Evolutionary conservation across 2,113 vertebrate genomes (phyloP).

Genomic region (Solea solea): DNA sequence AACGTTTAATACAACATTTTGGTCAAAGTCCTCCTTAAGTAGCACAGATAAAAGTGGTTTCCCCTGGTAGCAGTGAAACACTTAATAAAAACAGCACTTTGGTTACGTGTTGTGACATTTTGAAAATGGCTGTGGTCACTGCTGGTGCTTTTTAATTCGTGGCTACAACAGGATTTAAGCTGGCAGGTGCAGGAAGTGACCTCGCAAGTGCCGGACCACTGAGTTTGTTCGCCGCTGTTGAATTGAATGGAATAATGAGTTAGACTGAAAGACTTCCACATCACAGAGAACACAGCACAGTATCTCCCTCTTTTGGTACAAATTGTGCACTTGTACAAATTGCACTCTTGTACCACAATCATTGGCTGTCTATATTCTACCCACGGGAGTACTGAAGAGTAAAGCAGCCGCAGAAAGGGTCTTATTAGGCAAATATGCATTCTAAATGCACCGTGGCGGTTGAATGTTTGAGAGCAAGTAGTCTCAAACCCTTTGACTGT

Average conservation of each 20-base stretch:
- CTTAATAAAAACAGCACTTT: conserved; percentile 25
- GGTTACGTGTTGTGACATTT: conserved; percentile 22
- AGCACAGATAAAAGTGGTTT: conserved; percentile 6
- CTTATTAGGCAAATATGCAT: conserved; percentile 53
- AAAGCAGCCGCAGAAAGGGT: conserved; percentile 37
- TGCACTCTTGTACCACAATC: conserved; percentile 51
- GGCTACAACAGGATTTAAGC: conserved; percentile 8
- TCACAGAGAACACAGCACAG: conserved; percentile 19
- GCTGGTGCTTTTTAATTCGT: conserved; percentile 13
- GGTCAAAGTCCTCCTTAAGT: neutral
- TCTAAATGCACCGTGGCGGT: conserved; percentile 46
- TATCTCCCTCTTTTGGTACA: conserved; percentile 31
- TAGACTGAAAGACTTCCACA: conserved; percentile 26
- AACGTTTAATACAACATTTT: too few relatives aligned
- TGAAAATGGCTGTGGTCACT: neutral
- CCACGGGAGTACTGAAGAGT: conserved; percentile 46
- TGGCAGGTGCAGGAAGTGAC: conserved; percentile 1
- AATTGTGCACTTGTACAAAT: conserved; percentile 57
- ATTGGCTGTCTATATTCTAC: conserved; percentile 64
- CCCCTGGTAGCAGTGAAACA: neutral
- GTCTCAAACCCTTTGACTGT: conserved; percentile 31
- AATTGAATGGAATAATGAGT: conserved; percentile 58
- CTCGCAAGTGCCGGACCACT: conserved; percentile 32
- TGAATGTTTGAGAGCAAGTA: conserved; percentile 22
- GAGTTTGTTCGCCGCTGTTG: conserved; percentile 27